Evolutionary conservation across 2,888 invertebrate species (phyloP).

Genomic region (Eupithecia subumbrata): DNA sequence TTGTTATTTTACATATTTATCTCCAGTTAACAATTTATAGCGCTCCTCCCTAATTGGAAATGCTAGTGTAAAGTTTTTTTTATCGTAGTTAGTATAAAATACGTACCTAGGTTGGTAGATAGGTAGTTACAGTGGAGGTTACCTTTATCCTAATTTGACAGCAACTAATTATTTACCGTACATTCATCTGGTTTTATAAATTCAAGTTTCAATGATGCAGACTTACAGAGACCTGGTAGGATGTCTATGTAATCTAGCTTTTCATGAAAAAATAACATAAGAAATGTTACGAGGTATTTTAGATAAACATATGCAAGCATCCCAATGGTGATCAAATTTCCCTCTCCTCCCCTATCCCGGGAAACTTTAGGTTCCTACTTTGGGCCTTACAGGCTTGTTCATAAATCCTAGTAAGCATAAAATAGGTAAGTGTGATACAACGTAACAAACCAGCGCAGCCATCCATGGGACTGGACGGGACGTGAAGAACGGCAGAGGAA

Average conservation of each 20-base stretch:
- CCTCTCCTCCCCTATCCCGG: background rate
- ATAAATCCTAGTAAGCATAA: background rate
- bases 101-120: background rate
- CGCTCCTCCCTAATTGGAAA: slow-evolving; percentile 25
- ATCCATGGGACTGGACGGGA: background rate
- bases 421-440: background rate
- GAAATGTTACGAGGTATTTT: background rate
- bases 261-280: background rate
- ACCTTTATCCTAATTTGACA: background rate
- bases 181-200: too few species aligned
- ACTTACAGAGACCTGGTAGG: background rate
- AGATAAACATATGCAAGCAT: background rate
- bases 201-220: too few species aligned
- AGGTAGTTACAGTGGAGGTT: background rate
- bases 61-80: slow-evolving; percentile 7
- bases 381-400: background rate
- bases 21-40: slow-evolving; percentile 31
- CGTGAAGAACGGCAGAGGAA: background rate
- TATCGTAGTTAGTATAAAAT: background rate
- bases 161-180: too few species aligned
- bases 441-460: background rate
- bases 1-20: slow-evolving; percentile 45
- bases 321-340: background rate
- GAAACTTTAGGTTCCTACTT: background rate
- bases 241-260: background rate